A percentile compares a stretch with the other conserved stretches of the same genome.
Conservation (phyloP, 2,113 vertebrate genomes). For the Cercocebus atys region DNA sequence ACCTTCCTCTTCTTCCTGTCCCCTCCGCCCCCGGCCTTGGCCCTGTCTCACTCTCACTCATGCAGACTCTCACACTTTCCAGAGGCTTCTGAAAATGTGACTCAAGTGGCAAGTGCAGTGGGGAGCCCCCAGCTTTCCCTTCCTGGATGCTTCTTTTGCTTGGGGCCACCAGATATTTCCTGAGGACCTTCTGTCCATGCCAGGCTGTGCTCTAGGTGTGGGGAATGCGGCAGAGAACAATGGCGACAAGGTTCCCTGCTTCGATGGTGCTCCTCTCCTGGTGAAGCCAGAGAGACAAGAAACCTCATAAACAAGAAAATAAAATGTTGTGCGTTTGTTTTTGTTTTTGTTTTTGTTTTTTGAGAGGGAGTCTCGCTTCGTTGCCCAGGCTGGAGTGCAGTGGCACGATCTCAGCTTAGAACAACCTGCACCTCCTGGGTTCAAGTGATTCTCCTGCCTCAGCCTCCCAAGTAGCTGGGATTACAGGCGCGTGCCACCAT, state of each 20-base stretch:
- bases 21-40: neutral
- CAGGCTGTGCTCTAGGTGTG: neutral
- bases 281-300: neutral
- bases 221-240: neutral
- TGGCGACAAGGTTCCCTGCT: neutral
- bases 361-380: no score
- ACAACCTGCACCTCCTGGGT: no score
- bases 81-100: constrained; percentile 30
- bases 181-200: neutral
- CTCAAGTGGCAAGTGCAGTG: neutral
- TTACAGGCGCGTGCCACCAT: no score
- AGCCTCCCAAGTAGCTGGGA: no score
- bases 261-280: neutral
- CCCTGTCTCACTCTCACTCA: constrained; percentile 49
- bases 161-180: neutral
- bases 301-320: neutral
- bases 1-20: constrained; percentile 43
- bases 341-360: no score
- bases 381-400: no score
- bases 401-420: no score
- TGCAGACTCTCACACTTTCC: constrained; percentile 56
- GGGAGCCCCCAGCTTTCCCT: neutral
- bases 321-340: no score
- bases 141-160: neutral
- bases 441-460: no score